Conservation (phyloP, 2,113 vertebrate species). For the Thamnophis sirtalis region DNA sequence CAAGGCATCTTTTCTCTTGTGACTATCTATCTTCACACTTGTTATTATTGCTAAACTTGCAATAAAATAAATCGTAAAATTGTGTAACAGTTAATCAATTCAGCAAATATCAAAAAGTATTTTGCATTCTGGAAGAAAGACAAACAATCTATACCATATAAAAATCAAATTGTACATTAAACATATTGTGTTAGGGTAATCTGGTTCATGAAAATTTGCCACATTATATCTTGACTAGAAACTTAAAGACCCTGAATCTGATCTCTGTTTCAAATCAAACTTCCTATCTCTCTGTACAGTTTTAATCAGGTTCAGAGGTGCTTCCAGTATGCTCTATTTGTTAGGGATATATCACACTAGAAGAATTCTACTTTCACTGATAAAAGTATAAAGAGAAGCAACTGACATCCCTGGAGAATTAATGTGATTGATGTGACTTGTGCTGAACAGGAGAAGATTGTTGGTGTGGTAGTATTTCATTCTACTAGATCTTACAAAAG, state of each 20-base stretch:
- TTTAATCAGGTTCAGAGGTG: background rate
- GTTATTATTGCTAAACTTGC: background rate
- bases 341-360: background rate
- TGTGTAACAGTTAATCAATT: background rate
- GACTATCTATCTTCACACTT: background rate
- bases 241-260: background rate
- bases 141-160: conserved; percentile 53
- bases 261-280: conserved; percentile 14
- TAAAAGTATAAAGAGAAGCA: background rate
- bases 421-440: conserved; percentile 54
- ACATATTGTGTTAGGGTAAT: background rate
- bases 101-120: background rate
- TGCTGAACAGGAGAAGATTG: conserved; percentile 47
- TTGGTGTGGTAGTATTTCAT: conserved; percentile 48
- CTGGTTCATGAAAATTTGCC: conserved; percentile 17
- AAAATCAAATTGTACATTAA: conserved; percentile 39
- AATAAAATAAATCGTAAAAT: background rate
- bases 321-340: background rate
- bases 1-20: background rate
- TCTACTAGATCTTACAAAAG: conserved; percentile 40
- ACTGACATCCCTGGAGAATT: background rate
- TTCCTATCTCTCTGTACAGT: background rate
- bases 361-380: conserved; percentile 21
- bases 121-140: conserved; percentile 40
- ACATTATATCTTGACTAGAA: conserved; percentile 39